phyloP scores from a whole-genome alignment of 2,113 vertebrate species.

The Solea solea region DNA sequence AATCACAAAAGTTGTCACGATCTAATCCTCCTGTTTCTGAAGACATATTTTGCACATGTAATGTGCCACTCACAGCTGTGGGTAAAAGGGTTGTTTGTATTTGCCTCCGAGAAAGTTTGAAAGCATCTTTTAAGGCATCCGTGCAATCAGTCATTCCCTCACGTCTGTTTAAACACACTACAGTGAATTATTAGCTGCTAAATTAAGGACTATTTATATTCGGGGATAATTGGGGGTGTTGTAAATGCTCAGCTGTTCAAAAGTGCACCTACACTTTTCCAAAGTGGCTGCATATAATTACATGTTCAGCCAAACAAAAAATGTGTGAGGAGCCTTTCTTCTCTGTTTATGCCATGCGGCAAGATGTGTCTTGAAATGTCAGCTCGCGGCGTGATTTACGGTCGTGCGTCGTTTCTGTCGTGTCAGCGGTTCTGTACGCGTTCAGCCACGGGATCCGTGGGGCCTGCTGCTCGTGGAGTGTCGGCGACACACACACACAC shows the following conservation, averaged over 20 bases:
- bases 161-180: conserved; percentile 59
- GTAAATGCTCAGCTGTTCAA: conserved; percentile 69
- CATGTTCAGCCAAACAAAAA: conserved; percentile 60
- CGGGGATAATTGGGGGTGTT: conserved; percentile 75
- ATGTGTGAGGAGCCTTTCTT: conserved; percentile 54
- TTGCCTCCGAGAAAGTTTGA: conserved; percentile 54
- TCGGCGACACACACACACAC: conserved; percentile 2
- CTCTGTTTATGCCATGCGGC: conserved; percentile 62
- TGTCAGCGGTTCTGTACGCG: conserved; percentile 75
- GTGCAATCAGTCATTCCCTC: conserved; percentile 42
- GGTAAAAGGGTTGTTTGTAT: conserved; percentile 15
- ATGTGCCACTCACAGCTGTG: conserved; percentile 26
- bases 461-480: not conserved
- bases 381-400: conserved; percentile 73
- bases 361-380: conserved; percentile 76
- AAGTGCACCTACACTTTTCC: conserved; percentile 55
- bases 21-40: conserved; percentile 8
- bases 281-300: conserved; percentile 71
- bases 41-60: conserved; percentile 36
- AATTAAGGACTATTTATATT: conserved; percentile 72
- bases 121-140: conserved; percentile 36
- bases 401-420: conserved; percentile 60
- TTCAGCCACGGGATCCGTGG: conserved; percentile 58
- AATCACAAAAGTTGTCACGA: conserved; percentile 31
- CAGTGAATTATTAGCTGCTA: conserved; percentile 72